Evolutionary conservation across 2,888 invertebrate species (phyloP).

Genomic region (Microdon myrmicae): DNA sequence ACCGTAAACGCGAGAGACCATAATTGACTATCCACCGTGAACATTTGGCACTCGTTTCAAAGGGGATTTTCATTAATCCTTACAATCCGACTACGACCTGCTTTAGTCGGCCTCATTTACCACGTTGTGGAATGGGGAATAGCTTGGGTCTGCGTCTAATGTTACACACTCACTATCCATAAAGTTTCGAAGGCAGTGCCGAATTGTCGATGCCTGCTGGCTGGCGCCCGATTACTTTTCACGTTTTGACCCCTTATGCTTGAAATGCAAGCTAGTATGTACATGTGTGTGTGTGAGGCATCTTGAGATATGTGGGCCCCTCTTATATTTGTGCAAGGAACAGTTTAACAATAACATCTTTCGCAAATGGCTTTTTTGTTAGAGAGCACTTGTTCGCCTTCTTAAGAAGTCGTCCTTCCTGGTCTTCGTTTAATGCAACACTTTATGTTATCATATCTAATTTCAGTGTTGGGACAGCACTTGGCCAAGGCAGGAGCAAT

Average conservation of each 20-base stretch:
- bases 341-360: conserved; percentile 41
- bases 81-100: conserved; percentile 20
- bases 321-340: conserved; percentile 6
- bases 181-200: conserved; percentile 15
- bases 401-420: conserved; percentile 42
- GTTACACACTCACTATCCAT: conserved; percentile 38
- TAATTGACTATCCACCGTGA: conserved; percentile 40
- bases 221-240: conserved; percentile 29
- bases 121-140: too few relatives aligned
- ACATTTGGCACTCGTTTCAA: conserved; percentile 38
- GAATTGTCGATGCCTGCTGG: conserved; percentile 32
- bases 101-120: conserved; percentile 14
- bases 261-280: conserved; percentile 22
- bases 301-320: background rate
- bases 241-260: conserved; percentile 24
- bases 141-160: conserved; percentile 14
- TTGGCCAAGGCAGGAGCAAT: conserved; percentile 43
- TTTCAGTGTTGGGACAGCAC: conserved; percentile 52
- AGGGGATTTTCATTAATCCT: conserved; percentile 46
- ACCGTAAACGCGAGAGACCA: conserved; percentile 31
- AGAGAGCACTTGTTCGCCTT: conserved; percentile 31
- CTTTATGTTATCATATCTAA: conserved; percentile 51
- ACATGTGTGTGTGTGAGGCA: background rate
- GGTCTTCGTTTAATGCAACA: conserved; percentile 38
- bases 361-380: conserved; percentile 44